Percentiles rank a stretch among this genome's conserved stretches.
Evolutionary conservation across 2,797 vertebrate species (phyloP).

Genomic region (Martes flavigula): DNA sequence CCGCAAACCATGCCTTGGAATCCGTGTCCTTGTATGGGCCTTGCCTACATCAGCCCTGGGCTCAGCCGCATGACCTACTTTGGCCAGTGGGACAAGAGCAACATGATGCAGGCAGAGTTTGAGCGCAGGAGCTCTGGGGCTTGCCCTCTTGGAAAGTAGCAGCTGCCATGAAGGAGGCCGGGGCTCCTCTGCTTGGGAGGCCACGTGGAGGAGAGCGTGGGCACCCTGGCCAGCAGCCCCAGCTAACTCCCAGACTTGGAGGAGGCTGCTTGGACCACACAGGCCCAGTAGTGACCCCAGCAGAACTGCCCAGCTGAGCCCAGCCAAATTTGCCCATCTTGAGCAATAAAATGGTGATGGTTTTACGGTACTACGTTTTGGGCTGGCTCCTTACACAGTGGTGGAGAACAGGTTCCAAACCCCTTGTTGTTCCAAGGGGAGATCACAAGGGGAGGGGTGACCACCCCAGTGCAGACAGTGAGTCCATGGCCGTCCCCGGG

Average conservation of each 20-base stretch:
- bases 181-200: background rate
- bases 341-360: background rate
- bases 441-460: background rate
- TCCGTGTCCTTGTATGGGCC: background rate
- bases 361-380: background rate
- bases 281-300: background rate
- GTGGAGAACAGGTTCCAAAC: background rate
- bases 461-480: accelerated
- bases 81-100: background rate
- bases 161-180: background rate
- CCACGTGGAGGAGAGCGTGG: background rate
- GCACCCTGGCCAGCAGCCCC: background rate
- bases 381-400: background rate
- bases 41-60: background rate
- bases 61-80: background rate
- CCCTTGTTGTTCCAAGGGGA: background rate
- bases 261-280: background rate
- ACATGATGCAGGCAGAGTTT: background rate
- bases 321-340: too few species aligned
- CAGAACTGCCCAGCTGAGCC: background rate
- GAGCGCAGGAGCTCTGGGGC: background rate
- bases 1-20: background rate
- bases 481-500: background rate
- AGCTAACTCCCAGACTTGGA: background rate
- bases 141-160: background rate